Base-by-base conservation (phyloP, 2,797 vertebrate species). In the Heteromormyrus szaboi region DNA sequence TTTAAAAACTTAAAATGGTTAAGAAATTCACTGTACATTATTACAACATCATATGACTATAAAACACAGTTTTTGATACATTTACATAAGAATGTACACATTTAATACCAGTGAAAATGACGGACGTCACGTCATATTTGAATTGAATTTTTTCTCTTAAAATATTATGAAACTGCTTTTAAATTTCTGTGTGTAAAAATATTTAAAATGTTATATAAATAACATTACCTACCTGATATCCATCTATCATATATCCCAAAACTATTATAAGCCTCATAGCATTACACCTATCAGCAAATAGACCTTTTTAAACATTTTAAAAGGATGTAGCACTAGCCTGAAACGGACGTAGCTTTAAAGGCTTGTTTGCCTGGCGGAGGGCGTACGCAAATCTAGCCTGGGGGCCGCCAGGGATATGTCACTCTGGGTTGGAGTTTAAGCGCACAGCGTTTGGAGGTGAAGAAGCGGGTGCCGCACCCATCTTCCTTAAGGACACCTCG, bases 401-500 rank as follows among this genome's bases (percentile, higher is more conserved):
- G 53, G 53, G 11, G 8, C 37, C 37, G 46, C 54, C 81, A 14
- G 44, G 51, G 17, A 12, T 88, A 72, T 54, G 2, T 95, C 92
- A 96, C 90, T 96, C 93, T 0, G 95, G 92, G 86, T 91, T 93
- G 17, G 95, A 96, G 92, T 95, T 48, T 17, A 92, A 85, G 89
- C 93, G 91, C 88, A 79, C 0, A 25, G 91, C 19, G 65, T 9
- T 54, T 76, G 85, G 89, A 93, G 91, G 91, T 90, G 2, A 59
- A 90, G 92, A 51, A 11, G 91, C 90, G 88, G 93, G 94, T 85
- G 87, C 91, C 91, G 95, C 89, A 88, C 95, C 96, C 95, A 96
- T 95, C 94, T 94, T 96, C 93, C 92, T 95, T 84, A 97, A 93
- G 68, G 95, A 93, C 4, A 89, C 90, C 90, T 95, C 96, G 86